These are phyloP conservation scores for Platygyra sinensis DNA, from an alignment of 64 coral and sea anemone species.

Conservation along the genomic window DNA sequence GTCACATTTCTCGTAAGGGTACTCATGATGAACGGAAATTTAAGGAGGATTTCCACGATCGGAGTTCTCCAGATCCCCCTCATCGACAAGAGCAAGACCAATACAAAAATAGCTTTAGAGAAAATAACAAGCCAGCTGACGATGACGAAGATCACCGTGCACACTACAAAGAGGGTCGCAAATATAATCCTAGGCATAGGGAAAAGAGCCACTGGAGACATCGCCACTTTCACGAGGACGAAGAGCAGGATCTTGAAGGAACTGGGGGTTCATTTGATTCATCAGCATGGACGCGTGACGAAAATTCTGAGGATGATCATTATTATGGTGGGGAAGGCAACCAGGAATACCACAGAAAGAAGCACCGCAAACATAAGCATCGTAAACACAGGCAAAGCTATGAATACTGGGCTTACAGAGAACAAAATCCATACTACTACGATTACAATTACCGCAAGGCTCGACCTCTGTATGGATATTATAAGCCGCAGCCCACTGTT, in stretches of 20 bases:
- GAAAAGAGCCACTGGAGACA: not conserved
- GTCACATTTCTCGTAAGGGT: not conserved
- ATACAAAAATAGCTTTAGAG: not conserved
- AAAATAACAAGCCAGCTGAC: not conserved
- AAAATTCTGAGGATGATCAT: not conserved
- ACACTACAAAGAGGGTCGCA: not conserved
- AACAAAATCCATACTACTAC: conserved; percentile 29
- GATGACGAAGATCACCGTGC: not conserved
- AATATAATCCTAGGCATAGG: conserved; percentile 9
- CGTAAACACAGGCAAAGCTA: conserved; percentile 34
- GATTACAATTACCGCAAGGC: conserved; percentile 2
- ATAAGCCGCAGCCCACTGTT: not conserved
- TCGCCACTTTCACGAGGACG: conserved; percentile 1
- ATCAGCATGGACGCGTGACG: not conserved
- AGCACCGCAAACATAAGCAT: conserved; percentile 7
- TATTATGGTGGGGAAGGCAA: conserved; percentile 44
- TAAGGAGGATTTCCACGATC: not conserved
- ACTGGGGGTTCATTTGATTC: conserved; percentile 16
- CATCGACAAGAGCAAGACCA: not conserved
- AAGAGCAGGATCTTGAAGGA: not conserved
- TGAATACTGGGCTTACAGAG: conserved; percentile 17
- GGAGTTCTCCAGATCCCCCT: not conserved
- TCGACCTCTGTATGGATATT: not conserved
- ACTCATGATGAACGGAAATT: not conserved
- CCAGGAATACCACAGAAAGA: conserved; percentile 3